Percentiles rank a stretch among this genome's conserved stretches.
Evolutionary conservation across 2,113 vertebrate genomes (phyloP).

Genomic region (Myrmecobius fasciatus): DNA sequence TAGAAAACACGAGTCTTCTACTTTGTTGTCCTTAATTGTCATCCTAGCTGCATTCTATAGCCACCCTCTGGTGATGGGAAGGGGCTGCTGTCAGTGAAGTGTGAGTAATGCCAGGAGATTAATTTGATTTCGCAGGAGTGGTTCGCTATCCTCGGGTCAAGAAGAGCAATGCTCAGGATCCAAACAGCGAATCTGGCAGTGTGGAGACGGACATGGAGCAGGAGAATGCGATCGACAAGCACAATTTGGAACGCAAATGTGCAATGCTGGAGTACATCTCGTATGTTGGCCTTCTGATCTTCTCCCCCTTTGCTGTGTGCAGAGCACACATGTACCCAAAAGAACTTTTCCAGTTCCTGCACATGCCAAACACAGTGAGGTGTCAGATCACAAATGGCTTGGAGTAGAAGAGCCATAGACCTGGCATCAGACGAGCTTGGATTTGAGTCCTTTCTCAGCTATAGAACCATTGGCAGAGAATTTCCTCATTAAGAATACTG

Average conservation of each 20-base stretch:
- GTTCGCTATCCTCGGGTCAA: constrained; percentile 82
- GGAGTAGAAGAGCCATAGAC: neutral
- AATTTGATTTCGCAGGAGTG: constrained; percentile 79
- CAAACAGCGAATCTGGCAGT: constrained; percentile 65
- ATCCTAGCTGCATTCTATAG: neutral
- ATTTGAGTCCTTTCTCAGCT: neutral
- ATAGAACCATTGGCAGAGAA: neutral
- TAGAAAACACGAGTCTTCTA: neutral
- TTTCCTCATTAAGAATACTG: neutral
- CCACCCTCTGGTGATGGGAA: accelerated
- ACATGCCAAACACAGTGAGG: neutral
- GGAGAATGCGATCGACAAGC: constrained; percentile 83
- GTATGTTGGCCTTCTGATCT: constrained; percentile 71
- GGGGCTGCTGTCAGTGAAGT: accelerated
- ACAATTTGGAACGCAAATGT: constrained; percentile 86
- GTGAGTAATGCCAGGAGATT: neutral
- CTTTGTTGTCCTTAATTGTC: neutral
- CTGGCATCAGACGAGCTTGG: neutral
- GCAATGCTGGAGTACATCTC: constrained; percentile 86
- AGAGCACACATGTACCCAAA: neutral
- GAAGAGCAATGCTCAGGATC: constrained; percentile 65
- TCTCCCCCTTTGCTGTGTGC: too few species aligned
- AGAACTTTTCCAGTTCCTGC: neutral
- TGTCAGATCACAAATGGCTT: neutral
- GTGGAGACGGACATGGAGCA: constrained; percentile 81